Evolutionary conservation across 2,797 vertebrate species (phyloP), one percentile per base, ranked within the genome.

Genomic region (Sandelia bainsii): DNA sequence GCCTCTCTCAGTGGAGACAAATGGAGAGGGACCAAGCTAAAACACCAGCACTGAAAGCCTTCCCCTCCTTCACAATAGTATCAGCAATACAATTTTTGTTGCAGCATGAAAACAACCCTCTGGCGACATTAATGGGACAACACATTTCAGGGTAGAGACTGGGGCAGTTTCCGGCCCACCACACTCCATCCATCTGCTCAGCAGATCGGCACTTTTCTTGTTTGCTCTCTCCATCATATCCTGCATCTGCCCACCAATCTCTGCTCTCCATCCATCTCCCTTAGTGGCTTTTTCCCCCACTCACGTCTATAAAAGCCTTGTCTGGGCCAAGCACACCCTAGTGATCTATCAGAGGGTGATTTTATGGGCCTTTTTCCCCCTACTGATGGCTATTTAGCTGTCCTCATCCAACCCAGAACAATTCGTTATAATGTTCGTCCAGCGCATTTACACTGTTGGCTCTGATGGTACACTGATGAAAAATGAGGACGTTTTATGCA

Each of bases 371-470:
- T 72, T 45, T 62, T 16, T 49, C 56, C 77, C 54, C 42, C 42
- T 34, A 59, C 77, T 84, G 81, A 87, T 84, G 83, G 87, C 82
- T 87, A 75, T 88, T 91, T 91, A 91, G 89, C 86, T 61, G 76
- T 87, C 79, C 83, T 79, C 68, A 69, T 25, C 53, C 45, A 74
- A 64, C 49, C 69, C 62, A 29, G 54, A 44, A 64, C 61, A 5
- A 87, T 90, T 86, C 85, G 80, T 91, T 88, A 88, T 89, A 86
- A 72, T 70, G 82, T 90, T 91, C 88, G 88, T 89, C 88, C 72
- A 66, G 84, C 76, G 72, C 83, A 62, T 83, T 85, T 59, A 25
- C 53, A 52, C 72, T 71, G 64, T 75, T 86, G 81, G 56, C 69
- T 48, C 23, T 54, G 76, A 85, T 23, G 44, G 74, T 56, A 29